Percentiles rank a stretch among this genome's conserved stretches.
These are phyloP conservation scores for Dromococcyx pavoninus DNA, from an alignment of 2,797 vertebrate genomes.

Conservation along the genomic window DNA sequence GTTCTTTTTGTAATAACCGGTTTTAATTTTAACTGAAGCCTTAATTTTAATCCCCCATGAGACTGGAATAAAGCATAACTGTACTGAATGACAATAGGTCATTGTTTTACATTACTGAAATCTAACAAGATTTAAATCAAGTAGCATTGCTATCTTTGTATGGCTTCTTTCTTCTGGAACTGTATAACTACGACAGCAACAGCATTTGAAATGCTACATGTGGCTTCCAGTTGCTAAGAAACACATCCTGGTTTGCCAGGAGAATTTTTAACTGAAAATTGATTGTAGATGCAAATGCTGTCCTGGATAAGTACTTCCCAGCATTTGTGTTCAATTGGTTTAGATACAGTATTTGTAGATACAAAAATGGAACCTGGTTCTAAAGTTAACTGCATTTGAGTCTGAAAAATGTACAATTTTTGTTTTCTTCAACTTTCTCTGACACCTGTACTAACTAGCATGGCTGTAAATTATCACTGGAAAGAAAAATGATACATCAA, in stretches of 20 bases:
- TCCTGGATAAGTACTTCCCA: not conserved
- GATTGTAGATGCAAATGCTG: not conserved
- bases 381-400: not conserved
- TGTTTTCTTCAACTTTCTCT: not conserved
- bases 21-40: not conserved
- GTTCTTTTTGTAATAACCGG: not conserved
- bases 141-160: not conserved
- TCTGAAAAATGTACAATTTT: not conserved
- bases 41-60: not conserved
- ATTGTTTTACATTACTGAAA: not conserved
- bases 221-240: constrained; percentile 24
- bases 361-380: not conserved
- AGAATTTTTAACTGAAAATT: constrained; percentile 8
- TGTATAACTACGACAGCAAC: not conserved
- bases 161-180: not conserved
- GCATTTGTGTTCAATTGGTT: not conserved
- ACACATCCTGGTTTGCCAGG: not conserved
- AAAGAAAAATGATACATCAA: not conserved
- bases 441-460: not conserved
- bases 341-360: not conserved
- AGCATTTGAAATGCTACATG: not conserved
- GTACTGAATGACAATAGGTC: not conserved
- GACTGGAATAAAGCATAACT: not conserved
- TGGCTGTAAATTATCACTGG: not conserved
- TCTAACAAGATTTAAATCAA: not conserved